Evolutionary conservation across 2,113 vertebrate species (phyloP).

Genomic region (Catagonus wagneri): DNA sequence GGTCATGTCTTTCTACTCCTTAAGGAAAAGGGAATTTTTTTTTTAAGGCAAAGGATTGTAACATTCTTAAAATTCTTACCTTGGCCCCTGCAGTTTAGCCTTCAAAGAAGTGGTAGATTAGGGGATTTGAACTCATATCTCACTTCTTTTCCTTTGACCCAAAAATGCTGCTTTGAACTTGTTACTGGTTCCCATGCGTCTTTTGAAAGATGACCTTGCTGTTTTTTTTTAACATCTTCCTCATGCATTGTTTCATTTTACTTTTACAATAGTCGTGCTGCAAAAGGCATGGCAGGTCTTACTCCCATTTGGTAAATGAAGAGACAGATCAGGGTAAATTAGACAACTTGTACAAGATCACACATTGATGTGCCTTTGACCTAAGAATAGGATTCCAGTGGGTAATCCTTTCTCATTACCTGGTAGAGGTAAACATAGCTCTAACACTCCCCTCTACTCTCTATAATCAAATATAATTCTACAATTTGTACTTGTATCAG

Average conservation of each 20-base stretch:
- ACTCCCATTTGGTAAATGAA: not conserved
- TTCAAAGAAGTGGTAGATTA: constrained; percentile 13
- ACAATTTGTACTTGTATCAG: not conserved
- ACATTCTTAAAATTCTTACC: constrained; percentile 27
- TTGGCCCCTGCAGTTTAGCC: not conserved
- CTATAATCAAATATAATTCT: not conserved
- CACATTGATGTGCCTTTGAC: not conserved
- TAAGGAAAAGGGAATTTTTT: not conserved
- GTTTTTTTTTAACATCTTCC: constrained; percentile 7
- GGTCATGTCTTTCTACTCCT: not conserved
- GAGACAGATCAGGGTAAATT: constrained; percentile 19
- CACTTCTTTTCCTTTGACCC: constrained; percentile 31
- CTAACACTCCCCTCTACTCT: not conserved
- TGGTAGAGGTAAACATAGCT: not conserved
- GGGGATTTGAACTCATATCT: not conserved
- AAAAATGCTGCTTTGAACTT: constrained; percentile 28
- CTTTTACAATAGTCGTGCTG: not conserved
- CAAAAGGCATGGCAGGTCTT: not conserved
- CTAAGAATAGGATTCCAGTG: not conserved
- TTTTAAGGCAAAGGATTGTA: not conserved
- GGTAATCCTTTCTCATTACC: not conserved
- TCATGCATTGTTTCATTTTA: not conserved
- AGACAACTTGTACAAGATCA: not conserved
- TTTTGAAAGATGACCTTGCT: not conserved
- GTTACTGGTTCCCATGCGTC: not conserved